Evolutionary conservation across 2,113 vertebrate genomes (phyloP).

Genomic region (Aspiorhynchus laticeps): DNA sequence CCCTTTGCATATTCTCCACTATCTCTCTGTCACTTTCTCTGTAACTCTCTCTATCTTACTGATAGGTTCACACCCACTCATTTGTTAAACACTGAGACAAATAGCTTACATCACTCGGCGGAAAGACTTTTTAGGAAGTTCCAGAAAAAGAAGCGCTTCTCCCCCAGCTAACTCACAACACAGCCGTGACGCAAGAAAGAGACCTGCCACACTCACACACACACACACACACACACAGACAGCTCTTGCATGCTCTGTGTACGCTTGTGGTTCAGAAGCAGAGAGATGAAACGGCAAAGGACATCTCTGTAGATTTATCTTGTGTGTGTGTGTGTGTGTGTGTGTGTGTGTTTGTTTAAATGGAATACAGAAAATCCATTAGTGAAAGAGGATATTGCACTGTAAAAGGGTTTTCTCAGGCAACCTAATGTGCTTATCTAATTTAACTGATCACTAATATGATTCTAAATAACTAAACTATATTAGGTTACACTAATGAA

Average conservation of each 20-base stretch:
- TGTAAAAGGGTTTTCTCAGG: not conserved
- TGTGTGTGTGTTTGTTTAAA: conserved; percentile 16
- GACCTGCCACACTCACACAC: conserved; percentile 17
- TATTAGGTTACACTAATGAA: not conserved
- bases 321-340: not conserved
- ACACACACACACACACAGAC: conserved; percentile 7
- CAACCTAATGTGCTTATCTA: not conserved
- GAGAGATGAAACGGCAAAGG: conserved; percentile 23
- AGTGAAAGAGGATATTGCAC: not conserved
- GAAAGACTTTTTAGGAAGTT: conserved; percentile 66
- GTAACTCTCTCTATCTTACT: conserved; percentile 32
- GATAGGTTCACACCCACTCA: conserved; percentile 64
- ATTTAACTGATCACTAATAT: not conserved
- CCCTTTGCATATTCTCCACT: not conserved
- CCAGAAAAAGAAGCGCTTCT: conserved; percentile 63
- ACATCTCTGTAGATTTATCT: conserved; percentile 21
- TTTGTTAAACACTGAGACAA: conserved; percentile 63
- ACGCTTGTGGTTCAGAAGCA: conserved; percentile 31
- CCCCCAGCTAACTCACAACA: conserved; percentile 55
- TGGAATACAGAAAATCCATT: conserved; percentile 65
- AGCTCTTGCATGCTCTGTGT: not conserved
- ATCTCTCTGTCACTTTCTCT: conserved; percentile 38
- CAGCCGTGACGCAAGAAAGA: conserved; percentile 66
- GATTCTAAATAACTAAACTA: not conserved
- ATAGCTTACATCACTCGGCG: conserved; percentile 73